Evolutionary conservation across 2,888 invertebrate genomes (phyloP).

Genomic region (Phytoseiulus persimilis): DNA sequence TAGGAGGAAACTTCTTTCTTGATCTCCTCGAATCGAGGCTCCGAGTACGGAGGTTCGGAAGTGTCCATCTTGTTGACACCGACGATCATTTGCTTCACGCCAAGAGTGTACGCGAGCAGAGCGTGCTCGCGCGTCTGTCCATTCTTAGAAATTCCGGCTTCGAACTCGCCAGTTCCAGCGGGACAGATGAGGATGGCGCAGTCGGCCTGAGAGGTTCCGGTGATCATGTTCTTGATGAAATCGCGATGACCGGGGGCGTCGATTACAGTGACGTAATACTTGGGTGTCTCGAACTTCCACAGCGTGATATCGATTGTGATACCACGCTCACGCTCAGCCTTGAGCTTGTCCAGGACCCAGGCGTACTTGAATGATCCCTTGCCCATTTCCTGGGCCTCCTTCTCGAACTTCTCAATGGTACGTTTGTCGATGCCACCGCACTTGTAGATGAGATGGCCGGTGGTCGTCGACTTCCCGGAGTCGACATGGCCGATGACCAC

Average conservation of each 20-base stretch:
- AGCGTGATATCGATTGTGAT: conserved; percentile 97
- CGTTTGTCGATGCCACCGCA: conserved; percentile 99
- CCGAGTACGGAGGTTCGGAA: conserved; percentile 94
- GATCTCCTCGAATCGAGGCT: conserved; percentile 92
- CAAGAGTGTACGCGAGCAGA: conserved; percentile 91
- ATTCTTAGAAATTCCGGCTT: conserved; percentile 98
- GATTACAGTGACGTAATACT: conserved; percentile 96
- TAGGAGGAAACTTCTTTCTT: conserved; percentile 93
- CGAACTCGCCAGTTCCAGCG: conserved; percentile 98
- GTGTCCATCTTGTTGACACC: conserved; percentile 99
- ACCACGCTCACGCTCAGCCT: conserved; percentile 99
- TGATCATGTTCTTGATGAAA: conserved; percentile 99
- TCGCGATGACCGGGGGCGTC: conserved; percentile 99
- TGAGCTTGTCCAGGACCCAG: conserved; percentile 99
- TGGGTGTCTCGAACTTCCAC: conserved; percentile 95
- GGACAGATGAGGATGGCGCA: conserved; percentile 97
- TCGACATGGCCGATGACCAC: conserved; percentile 99
- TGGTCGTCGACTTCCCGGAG: conserved; percentile 93
- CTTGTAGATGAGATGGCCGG: conserved; percentile 98
- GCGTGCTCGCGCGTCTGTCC: conserved; percentile 99
- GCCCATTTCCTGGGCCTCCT: conserved; percentile 99
- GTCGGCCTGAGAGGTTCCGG: conserved; percentile 80
- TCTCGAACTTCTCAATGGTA: conserved; percentile 99
- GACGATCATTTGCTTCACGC: conserved; percentile 97
- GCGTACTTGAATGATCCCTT: conserved; percentile 99